Conservation (phyloP, 2,888 invertebrate species). For the Orchesellides sinensis region DNA sequence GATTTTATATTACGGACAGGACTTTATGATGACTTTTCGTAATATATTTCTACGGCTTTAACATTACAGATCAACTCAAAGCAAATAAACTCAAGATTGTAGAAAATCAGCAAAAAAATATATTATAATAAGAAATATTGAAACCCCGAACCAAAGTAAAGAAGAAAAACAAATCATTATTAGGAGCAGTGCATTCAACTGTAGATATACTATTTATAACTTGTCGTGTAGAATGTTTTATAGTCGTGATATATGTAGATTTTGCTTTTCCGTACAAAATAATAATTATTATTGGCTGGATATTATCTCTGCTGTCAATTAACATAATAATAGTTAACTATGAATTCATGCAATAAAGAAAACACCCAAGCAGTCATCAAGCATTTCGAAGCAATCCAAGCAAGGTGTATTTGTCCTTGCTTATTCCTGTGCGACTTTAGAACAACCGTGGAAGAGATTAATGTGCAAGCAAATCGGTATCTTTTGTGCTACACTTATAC, state of each 20-base stretch:
- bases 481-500: slow-evolving; percentile 60
- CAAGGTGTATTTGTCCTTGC: slow-evolving; percentile 32
- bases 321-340: slow-evolving; percentile 35
- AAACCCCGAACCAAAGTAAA: slow-evolving; percentile 27
- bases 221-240: slow-evolving; percentile 27
- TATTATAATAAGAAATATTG: slow-evolving; percentile 23
- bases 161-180: slow-evolving; percentile 19
- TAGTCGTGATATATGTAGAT: not conserved
- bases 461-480: slow-evolving; percentile 64
- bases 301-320: slow-evolving; percentile 5
- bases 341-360: slow-evolving; percentile 44
- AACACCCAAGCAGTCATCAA: slow-evolving; percentile 23
- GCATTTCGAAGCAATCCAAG: slow-evolving; percentile 33
- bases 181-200: not conserved
- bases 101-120: slow-evolving; percentile 50
- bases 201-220: slow-evolving; percentile 21
- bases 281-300: slow-evolving; percentile 32
- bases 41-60: slow-evolving; percentile 42
- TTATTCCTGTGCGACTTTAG: slow-evolving; percentile 56
- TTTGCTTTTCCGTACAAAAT: slow-evolving; percentile 21
- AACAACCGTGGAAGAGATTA: slow-evolving; percentile 68
- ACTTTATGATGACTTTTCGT: slow-evolving; percentile 34
- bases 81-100: slow-evolving; percentile 45
- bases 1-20: slow-evolving; percentile 8
- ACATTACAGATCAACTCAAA: slow-evolving; percentile 44